These are phyloP conservation scores for Ernsta delagoae DNA, from an alignment of 2,888 invertebrate genomes.

Conservation along the genomic window DNA sequence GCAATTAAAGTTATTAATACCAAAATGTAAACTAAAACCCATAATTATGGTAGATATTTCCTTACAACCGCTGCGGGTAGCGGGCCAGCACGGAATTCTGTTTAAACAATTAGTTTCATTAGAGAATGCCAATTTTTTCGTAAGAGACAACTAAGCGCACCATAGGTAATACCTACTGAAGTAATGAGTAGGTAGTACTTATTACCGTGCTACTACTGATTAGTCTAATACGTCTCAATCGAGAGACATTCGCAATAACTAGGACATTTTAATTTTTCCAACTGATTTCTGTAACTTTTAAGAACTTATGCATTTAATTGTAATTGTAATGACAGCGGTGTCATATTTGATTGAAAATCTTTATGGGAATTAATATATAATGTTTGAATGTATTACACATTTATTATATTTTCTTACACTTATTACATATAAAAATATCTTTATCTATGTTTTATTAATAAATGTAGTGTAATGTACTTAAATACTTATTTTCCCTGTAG, in stretches of 20 bases:
- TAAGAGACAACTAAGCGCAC: slow-evolving; percentile 74
- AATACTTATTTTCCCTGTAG: slow-evolving; percentile 1
- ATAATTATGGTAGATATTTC: slow-evolving; percentile 32
- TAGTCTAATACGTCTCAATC: background rate
- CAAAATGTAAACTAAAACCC: slow-evolving; percentile 30
- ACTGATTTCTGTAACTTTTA: no score
- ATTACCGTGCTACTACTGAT: slow-evolving; percentile 1
- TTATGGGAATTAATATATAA: no score
- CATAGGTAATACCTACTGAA: slow-evolving; percentile 47
- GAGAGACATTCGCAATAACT: background rate
- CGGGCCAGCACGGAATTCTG: slow-evolving; percentile 41
- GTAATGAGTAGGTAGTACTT: slow-evolving; percentile 16
- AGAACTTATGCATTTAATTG: no score
- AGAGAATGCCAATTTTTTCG: slow-evolving; percentile 63
- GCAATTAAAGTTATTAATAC: slow-evolving; percentile 32
- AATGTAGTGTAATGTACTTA: no score
- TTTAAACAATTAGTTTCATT: slow-evolving; percentile 74
- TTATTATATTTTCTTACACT: no score
- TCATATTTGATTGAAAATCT: no score
- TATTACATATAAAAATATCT: no score
- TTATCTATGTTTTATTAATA: no score
- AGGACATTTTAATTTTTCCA: background rate
- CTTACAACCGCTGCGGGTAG: slow-evolving; percentile 20
- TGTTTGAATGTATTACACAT: no score
- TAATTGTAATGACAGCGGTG: no score